phyloP scores from a whole-genome alignment of 2,113 vertebrate genomes.

The Corvus hawaiiensis region DNA sequence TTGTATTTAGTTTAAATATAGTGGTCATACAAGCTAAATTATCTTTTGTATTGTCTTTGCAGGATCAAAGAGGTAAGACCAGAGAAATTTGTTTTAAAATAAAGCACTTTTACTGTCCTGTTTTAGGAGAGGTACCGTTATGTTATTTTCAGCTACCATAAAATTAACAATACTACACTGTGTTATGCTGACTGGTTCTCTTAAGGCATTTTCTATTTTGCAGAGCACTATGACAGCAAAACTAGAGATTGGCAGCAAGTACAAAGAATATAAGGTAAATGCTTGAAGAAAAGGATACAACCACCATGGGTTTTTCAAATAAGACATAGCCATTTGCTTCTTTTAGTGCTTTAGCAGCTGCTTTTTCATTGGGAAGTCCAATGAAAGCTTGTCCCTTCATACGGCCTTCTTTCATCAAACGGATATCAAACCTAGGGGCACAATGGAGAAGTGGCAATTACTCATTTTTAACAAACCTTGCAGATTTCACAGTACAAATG shows the following conservation, averaged over 20 bases:
- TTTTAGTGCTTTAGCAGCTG: conserved; percentile 89
- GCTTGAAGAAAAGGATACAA: conserved; percentile 89
- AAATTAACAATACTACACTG: background rate
- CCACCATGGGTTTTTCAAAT: conserved; percentile 91
- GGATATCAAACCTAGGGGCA: conserved; percentile 89
- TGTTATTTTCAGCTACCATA: background rate
- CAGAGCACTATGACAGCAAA: background rate
- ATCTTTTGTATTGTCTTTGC: background rate
- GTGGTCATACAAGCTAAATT: background rate
- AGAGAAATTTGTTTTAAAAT: background rate
- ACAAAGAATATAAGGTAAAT: background rate
- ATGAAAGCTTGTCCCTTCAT: conserved; percentile 99
- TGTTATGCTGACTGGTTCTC: background rate
- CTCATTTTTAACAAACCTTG: background rate
- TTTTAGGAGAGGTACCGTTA: background rate
- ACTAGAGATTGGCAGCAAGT: background rate
- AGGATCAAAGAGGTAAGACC: background rate
- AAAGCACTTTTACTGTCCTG: background rate
- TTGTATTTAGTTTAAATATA: background rate
- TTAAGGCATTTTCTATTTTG: background rate
- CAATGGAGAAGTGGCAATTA: background rate
- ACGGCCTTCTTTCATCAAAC: conserved; percentile 96
- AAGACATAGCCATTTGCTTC: conserved; percentile 93
- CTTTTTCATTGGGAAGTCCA: conserved; percentile 90
- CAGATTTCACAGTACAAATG: background rate